Evolutionary conservation across 2,888 invertebrate species (phyloP).

Genomic region (Pseudococcus viburni): DNA sequence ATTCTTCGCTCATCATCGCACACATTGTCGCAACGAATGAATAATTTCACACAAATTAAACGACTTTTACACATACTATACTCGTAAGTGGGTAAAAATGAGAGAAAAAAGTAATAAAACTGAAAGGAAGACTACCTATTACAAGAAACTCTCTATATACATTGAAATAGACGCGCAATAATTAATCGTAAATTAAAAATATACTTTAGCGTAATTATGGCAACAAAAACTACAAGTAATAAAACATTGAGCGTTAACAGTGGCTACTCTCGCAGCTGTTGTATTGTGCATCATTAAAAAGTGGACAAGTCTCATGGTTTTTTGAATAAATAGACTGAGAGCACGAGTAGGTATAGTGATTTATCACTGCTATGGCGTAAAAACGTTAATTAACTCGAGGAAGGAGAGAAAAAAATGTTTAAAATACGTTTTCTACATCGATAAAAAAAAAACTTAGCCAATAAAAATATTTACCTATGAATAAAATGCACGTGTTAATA

Average conservation of each 20-base stretch:
- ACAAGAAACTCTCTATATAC: slow-evolving; percentile 8
- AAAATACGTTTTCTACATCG: slow-evolving; percentile 38
- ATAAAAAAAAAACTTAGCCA: slow-evolving; percentile 35
- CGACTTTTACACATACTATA: neutral
- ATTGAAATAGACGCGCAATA: slow-evolving; percentile 52
- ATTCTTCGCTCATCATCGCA: neutral
- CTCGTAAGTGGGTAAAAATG: neutral
- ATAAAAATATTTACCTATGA: slow-evolving; percentile 35
- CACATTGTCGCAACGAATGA: slow-evolving; percentile 36
- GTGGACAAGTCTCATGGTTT: slow-evolving; percentile 51
- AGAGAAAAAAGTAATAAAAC: neutral
- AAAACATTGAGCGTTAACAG: slow-evolving; percentile 56
- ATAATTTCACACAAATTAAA: slow-evolving; percentile 56
- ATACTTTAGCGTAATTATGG: slow-evolving; percentile 58
- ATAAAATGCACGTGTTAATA: slow-evolving; percentile 56
- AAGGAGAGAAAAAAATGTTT: slow-evolving; percentile 3
- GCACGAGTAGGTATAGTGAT: slow-evolving; percentile 14
- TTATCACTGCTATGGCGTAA: slow-evolving; percentile 25
- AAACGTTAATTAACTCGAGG: slow-evolving; percentile 14
- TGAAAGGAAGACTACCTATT: neutral
- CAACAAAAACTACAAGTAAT: slow-evolving; percentile 56
- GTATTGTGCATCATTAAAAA: slow-evolving; percentile 48
- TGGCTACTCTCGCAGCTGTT: neutral
- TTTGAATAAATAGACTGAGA: slow-evolving; percentile 52
- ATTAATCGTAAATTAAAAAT: slow-evolving; percentile 58